Base-by-base conservation (phyloP, 2,113 vertebrate species). In the Microtus montanus region DNA sequence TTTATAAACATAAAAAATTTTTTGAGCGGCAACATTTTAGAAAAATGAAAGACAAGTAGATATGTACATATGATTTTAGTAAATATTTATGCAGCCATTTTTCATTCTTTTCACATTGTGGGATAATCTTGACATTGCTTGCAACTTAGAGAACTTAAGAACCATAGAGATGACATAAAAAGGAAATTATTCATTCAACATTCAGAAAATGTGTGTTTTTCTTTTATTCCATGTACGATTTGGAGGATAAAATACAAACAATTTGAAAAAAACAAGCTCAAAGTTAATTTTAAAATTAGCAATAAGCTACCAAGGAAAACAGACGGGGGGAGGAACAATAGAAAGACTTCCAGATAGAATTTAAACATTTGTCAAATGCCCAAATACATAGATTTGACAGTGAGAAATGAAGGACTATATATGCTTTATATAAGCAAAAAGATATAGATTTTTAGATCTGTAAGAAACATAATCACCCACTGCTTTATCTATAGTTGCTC, bases 121-220 rank as follows among this genome's bases (percentile, higher is more conserved):
- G 86, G 35, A 11, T 66, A 77, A 84, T 90, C 52, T 90, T 83
- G 26, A 77, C 0, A 35, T 35, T 44, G 41, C 28, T 82, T 89
- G 3, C 15, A 78, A 93, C 22, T 35, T 35, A 66, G 77, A 89
- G 33, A 92, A 82, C 80, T 70, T n/a, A 82, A 96, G 47, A 89
- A 47, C 22, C 58, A 93, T 70, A n/a, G 44, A 88, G 11, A 20
- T 79, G 7, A 66, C 9, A 77, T n/a, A n/a, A 92, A 80, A 90
- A 47, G 38, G 19, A 92, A 95, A 89, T 79, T 20, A 92, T 86
- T 92, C 77, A 70, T 64, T 61, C 61, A 91, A 61, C 9, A 58
- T 17, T 86, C 4, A 19, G n/a, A 38, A 83, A 90, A 66, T 92
- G 73, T 63, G 64, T 82, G 84, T 87, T 92, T 71, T 77, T 77